Conservation (phyloP, 2,113 vertebrate genomes). For the Grantiella picta region DNA sequence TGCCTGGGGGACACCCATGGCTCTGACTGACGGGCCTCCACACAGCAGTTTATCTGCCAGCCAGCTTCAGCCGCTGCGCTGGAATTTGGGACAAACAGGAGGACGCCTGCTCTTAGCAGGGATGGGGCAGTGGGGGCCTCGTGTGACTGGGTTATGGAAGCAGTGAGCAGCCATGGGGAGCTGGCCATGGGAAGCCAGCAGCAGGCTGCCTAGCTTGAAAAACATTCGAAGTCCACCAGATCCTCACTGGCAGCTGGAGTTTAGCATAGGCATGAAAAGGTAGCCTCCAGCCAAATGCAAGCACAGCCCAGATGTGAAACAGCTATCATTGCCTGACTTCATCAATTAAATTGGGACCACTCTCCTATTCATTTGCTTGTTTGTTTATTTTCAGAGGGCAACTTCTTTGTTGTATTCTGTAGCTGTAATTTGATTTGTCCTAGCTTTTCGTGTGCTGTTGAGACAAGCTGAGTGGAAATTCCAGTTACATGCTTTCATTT, state of each 20-base stretch:
- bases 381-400: constrained; percentile 18
- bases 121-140: rapidly evolving
- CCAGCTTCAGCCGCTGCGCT: not conserved
- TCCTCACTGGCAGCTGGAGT: not conserved
- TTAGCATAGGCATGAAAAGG: not conserved
- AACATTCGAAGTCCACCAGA: not conserved
- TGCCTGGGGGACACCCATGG: not conserved
- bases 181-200: not conserved
- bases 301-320: not conserved
- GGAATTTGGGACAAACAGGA: constrained; percentile 6
- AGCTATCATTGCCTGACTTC: not conserved
- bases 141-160: not conserved
- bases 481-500: constrained; percentile 57
- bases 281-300: not conserved
- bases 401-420: constrained; percentile 2
- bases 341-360: not conserved
- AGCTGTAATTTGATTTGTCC: constrained; percentile 36
- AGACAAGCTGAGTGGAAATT: constrained; percentile 65
- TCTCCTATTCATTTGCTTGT: constrained; percentile 23
- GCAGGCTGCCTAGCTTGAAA: not conserved
- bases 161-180: rapidly evolving
- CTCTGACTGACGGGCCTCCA: not conserved
- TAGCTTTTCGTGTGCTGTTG: constrained; percentile 18
- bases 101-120: not conserved
- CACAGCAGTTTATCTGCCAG: not conserved